phyloP scores from a whole-genome alignment of 2,797 vertebrate species.

The Martes flavigula region DNA sequence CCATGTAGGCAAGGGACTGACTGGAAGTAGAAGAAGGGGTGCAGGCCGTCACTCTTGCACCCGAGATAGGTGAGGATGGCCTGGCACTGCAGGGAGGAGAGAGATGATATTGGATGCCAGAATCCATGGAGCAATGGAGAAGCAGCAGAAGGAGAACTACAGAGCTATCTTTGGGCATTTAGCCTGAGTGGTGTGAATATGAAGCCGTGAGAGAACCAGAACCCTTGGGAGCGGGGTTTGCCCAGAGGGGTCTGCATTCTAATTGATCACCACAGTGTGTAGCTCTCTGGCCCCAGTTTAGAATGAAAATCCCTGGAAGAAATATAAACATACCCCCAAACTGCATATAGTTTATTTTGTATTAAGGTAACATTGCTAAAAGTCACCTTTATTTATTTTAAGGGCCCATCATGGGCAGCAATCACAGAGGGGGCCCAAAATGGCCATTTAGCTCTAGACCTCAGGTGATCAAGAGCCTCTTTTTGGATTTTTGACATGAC shows the following conservation, averaged over 20 bases:
- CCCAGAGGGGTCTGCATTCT: not conserved
- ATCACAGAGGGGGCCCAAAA: not conserved
- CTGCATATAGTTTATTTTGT: not conserved
- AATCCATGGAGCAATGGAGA: not conserved
- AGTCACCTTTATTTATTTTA: not conserved
- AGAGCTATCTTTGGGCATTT: not conserved
- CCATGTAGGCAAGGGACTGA: not conserved
- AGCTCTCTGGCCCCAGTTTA: not conserved
- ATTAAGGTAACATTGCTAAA: not conserved
- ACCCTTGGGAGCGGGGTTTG: not conserved
- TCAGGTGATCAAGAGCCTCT: not conserved
- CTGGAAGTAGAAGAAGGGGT: not conserved
- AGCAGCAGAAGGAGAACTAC: not conserved
- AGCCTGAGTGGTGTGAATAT: not conserved
- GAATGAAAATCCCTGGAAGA: not conserved
- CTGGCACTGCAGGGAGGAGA: not conserved
- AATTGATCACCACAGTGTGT: not conserved
- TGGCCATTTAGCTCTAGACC: not conserved
- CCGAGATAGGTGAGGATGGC: not conserved
- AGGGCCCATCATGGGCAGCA: not conserved
- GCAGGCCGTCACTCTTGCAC: not conserved
- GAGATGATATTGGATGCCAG: not conserved
- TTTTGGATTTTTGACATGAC: not conserved
- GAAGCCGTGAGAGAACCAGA: not conserved
- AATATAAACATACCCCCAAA: not conserved